Evolutionary conservation across 2,113 vertebrate species (phyloP).

Genomic region (Lampris incognitus): DNA sequence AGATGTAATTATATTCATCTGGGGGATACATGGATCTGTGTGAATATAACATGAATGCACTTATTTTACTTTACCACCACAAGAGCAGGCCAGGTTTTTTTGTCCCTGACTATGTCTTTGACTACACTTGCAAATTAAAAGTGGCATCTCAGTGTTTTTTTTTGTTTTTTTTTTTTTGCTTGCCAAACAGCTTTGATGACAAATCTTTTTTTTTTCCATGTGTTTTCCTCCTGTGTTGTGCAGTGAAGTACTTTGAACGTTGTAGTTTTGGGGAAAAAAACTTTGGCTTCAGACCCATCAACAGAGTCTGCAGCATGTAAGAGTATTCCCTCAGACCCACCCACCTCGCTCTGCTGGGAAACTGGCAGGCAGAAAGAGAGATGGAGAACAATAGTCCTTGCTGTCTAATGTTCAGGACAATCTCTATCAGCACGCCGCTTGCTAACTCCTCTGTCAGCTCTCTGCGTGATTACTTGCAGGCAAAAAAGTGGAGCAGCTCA

Average conservation of each 20-base stretch:
- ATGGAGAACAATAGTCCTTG: slow-evolving; percentile 74
- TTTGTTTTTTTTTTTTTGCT: slow-evolving; percentile 71
- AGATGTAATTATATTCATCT: slow-evolving; percentile 80
- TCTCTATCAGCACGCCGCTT: slow-evolving; percentile 66
- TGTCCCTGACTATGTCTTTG: slow-evolving; percentile 74
- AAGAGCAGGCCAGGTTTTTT: slow-evolving; percentile 68
- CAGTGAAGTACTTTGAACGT: slow-evolving; percentile 62
- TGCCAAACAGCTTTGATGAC: slow-evolving; percentile 72
- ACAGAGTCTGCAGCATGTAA: slow-evolving; percentile 71
- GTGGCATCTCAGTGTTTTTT: slow-evolving; percentile 80
- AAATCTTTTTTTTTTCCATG: slow-evolving; percentile 52
- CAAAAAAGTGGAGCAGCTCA: slow-evolving; percentile 50
- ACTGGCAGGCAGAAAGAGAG: slow-evolving; percentile 71
- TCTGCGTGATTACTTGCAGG: slow-evolving; percentile 58
- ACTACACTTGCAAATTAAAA: slow-evolving; percentile 76
- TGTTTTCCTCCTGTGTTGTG: slow-evolving; percentile 60
- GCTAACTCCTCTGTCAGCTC: slow-evolving; percentile 52
- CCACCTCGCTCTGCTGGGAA: slow-evolving; percentile 70
- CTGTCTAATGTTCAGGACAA: slow-evolving; percentile 66
- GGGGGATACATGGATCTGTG: slow-evolving; percentile 76
- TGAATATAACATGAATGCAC: slow-evolving; percentile 71
- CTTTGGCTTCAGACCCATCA: slow-evolving; percentile 74
- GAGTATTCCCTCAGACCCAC: slow-evolving; percentile 62
- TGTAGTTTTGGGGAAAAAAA: slow-evolving; percentile 70
- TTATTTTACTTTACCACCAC: slow-evolving; percentile 79